Conservation (phyloP, 1,140 invertebrate genomes). For the Homarus americanus region DNA sequence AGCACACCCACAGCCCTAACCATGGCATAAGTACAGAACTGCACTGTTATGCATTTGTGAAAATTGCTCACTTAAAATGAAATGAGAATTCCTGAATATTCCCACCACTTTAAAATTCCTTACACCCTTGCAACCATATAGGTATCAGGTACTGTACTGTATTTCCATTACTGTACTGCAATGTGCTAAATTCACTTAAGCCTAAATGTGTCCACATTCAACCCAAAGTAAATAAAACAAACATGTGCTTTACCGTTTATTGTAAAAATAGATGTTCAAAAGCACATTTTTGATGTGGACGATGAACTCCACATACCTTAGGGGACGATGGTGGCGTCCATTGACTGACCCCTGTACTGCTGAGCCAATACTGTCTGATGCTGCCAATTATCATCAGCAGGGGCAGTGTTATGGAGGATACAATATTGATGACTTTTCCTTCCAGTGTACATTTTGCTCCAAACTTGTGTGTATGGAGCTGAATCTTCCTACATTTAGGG, state of each 20-base stretch:
- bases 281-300: constrained; percentile 58
- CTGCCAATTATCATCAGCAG: constrained; percentile 39
- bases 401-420: constrained; percentile 26
- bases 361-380: constrained; percentile 60
- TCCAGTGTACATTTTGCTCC: not conserved
- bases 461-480: not conserved
- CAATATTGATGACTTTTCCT: not conserved
- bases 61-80: no score
- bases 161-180: no score
- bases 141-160: no score
- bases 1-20: no score
- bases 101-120: no score
- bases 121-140: no score
- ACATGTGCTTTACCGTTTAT: constrained; percentile 64
- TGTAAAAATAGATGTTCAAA: constrained; percentile 72
- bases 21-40: no score
- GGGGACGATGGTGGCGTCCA: constrained; percentile 25
- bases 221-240: not conserved
- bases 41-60: no score
- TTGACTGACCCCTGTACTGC: constrained; percentile 41
- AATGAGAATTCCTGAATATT: no score
- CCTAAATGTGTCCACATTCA: no score
- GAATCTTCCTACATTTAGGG: not conserved
- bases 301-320: constrained; percentile 38
- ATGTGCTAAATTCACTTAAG: no score